Evolutionary conservation across 1,140 invertebrate species (phyloP).

Genomic region (Hyphantria cunea): DNA sequence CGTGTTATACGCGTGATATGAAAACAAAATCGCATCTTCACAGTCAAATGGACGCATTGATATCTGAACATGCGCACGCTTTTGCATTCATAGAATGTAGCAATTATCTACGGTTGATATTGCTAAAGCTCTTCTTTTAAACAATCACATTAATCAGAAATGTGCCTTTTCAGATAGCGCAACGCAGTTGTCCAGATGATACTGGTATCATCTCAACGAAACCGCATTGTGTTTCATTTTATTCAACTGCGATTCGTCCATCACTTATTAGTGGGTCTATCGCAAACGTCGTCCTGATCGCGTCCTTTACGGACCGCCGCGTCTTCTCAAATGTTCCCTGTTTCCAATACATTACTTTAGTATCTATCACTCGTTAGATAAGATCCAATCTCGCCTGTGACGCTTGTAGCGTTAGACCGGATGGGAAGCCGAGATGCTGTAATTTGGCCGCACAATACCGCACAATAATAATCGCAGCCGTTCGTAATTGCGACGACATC

Average conservation of each 20-base stretch:
- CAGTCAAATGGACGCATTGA: slow-evolving; percentile 47
- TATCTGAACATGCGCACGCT: slow-evolving; percentile 50
- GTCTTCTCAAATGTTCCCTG: slow-evolving; percentile 34
- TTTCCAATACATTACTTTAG: slow-evolving; percentile 19
- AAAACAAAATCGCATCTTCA: slow-evolving; percentile 47
- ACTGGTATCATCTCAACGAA: slow-evolving; percentile 29
- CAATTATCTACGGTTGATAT: slow-evolving; percentile 55
- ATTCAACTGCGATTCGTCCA: slow-evolving; percentile 52
- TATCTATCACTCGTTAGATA: slow-evolving; percentile 23
- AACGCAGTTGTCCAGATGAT: slow-evolving; percentile 50
- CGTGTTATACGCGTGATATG: slow-evolving; percentile 39
- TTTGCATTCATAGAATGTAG: slow-evolving; percentile 46
- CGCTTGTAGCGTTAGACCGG: slow-evolving; percentile 39
- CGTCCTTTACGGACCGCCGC: slow-evolving; percentile 31
- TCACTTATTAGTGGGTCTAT: slow-evolving; percentile 46
- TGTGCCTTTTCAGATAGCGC: slow-evolving; percentile 38
- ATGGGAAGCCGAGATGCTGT: slow-evolving; percentile 72
- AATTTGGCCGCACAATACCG: slow-evolving; percentile 73
- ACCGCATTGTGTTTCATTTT: slow-evolving; percentile 42
- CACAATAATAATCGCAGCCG: slow-evolving; percentile 68
- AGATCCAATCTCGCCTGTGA: slow-evolving; percentile 33
- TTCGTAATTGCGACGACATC: slow-evolving; percentile 73
- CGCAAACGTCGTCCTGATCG: slow-evolving; percentile 9
- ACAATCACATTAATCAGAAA: slow-evolving; percentile 55
- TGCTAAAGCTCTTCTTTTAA: slow-evolving; percentile 28